A percentile compares a stretch with the other conserved stretches of the same genome.
These are phyloP conservation scores for Lutraria rhynchaena DNA, from an alignment of 1,140 invertebrate species.

Conservation along the genomic window DNA sequence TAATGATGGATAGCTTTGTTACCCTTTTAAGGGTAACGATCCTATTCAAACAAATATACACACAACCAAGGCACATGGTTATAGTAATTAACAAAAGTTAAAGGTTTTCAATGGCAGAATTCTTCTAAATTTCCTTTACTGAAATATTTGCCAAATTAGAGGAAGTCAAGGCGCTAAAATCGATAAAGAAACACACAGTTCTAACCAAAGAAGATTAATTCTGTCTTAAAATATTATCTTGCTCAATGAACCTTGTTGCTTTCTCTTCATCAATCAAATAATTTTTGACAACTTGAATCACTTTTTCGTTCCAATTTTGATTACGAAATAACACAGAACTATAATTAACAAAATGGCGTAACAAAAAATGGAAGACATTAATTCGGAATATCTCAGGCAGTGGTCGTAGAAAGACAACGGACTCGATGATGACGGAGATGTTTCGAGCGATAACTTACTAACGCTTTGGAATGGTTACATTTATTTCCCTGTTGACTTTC, in stretches of 20 bases:
- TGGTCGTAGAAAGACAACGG: neutral
- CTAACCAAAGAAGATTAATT: constrained; percentile 48
- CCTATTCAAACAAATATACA: no score
- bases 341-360: constrained; percentile 63
- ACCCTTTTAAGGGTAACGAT: no score
- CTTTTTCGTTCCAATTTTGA: constrained; percentile 55
- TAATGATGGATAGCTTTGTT: no score
- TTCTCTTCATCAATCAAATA: constrained; percentile 45
- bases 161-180: constrained; percentile 8
- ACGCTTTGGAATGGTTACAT: no score
- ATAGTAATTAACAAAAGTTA: no score
- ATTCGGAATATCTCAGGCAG: constrained; percentile 45
- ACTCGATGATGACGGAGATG: no score
- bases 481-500: no score
- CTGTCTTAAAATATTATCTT: constrained; percentile 55
- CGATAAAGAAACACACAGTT: constrained; percentile 33
- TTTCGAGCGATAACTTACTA: no score
- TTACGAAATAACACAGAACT: constrained; percentile 55
- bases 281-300: constrained; percentile 58
- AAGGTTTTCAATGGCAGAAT: no score
- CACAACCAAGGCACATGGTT: no score
- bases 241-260: constrained; percentile 26
- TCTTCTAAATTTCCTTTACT: no score
- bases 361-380: constrained; percentile 50
- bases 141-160: constrained; percentile 22